Base-by-base conservation (phyloP, 2,797 vertebrate species). In the Halcyon chelicuti region DNA sequence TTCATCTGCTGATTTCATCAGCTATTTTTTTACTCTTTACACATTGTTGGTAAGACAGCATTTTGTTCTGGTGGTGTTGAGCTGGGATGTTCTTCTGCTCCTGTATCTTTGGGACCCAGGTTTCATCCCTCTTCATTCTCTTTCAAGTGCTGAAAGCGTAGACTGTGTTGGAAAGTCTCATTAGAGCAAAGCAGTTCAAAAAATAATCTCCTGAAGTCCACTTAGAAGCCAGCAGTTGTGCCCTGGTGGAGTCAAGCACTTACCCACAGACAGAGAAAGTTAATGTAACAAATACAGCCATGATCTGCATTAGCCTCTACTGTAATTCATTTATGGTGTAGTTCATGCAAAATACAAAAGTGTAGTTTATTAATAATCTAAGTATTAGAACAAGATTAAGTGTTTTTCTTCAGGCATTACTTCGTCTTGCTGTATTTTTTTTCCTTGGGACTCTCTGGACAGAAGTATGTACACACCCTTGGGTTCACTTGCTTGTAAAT, bases 1-100 rank as follows among this genome's bases (percentile, higher is more conserved):
- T 82, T 81, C 10, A 23, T 49, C 14, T 25, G 42, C 61, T 14
- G 23, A 31, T 81, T 84, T 55, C 58, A 35, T 68, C 37, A 18
- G 20, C 37, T 87, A 4, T 60, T n/a, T 72, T 57, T 51, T 31
- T 52, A 17, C 11, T 57, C 54, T 67, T 11, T 60, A 77, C 25
- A 6, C 2, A 0, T 7, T 29, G n/a, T n/a, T 76, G 46, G 21
- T 33, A 46, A 16, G 44, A 18, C 14, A 57, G 19, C 19, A 10
- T 26, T 86, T 70, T 51, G 47, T 80, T 63, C 61, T 74, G 26
- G 21, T 28, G 25, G 3, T 26, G 10, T 63, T 73, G 29, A 51
- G 3, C 37, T 61, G 66, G 44, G 25, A 7, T 67, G 3, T 83
- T 74, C 70, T 90, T 74, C 68, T 80, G 9, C 40, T 74, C 10